These are phyloP conservation scores for Picus viridis DNA, from an alignment of 2,797 vertebrate species.

Conservation along the genomic window DNA sequence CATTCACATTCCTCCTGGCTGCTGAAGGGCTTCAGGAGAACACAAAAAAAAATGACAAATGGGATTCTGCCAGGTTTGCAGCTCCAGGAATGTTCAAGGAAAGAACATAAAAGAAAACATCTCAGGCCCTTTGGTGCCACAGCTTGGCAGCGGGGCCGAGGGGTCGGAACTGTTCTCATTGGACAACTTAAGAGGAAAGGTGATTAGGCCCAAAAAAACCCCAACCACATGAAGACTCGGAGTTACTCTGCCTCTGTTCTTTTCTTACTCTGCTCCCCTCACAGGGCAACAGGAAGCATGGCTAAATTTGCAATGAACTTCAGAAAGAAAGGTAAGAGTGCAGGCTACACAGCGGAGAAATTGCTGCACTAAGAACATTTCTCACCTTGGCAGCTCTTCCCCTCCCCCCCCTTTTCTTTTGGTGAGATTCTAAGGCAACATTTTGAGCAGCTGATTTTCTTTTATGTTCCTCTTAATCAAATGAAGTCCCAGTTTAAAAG, in stretches of 20 bases:
- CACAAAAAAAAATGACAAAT: slow-evolving; percentile 80
- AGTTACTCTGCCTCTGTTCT: not conserved
- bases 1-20: slow-evolving; percentile 80
- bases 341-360: not conserved
- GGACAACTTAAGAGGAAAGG: slow-evolving; percentile 54
- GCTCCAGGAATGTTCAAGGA: slow-evolving; percentile 70
- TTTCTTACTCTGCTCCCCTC: not conserved
- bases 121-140: slow-evolving; percentile 58
- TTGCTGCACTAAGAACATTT: not conserved
- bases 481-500: slow-evolving; percentile 71
- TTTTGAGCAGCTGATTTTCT: slow-evolving; percentile 70
- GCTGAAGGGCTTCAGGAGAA: slow-evolving; percentile 71
- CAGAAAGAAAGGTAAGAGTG: not conserved
- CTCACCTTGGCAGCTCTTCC: not conserved
- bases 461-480: slow-evolving; percentile 82
- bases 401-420: no score
- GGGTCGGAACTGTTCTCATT: slow-evolving; percentile 54
- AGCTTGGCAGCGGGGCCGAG: slow-evolving; percentile 30
- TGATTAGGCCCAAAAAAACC: not conserved
- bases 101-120: slow-evolving; percentile 86
- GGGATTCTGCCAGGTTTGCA: slow-evolving; percentile 78
- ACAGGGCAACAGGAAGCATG: not conserved
- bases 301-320: slow-evolving; percentile 46
- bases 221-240: not conserved
- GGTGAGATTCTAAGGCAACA: not conserved